phyloP scores from a whole-genome alignment of 53 echinoderm and acorn worm species.

The Actinopyga echinites region DNA sequence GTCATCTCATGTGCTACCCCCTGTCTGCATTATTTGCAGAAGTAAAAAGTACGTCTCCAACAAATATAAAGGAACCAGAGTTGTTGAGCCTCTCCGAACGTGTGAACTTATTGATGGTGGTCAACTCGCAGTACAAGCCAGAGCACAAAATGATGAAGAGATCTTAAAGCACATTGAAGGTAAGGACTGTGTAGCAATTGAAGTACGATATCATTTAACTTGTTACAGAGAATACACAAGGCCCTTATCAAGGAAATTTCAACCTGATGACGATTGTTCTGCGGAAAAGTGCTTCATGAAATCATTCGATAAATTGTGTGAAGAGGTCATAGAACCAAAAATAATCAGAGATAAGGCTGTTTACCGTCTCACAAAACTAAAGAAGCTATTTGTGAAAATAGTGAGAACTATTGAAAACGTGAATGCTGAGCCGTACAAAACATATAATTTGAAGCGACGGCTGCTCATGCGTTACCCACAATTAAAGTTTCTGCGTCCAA shows the following conservation, averaged over 20 bases:
- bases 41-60: not conserved
- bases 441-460: constrained; percentile 3
- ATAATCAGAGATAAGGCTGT: constrained; percentile 27
- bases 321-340: constrained; percentile 36
- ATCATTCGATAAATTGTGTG: constrained; percentile 41
- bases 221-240: constrained; percentile 40
- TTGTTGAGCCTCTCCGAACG: constrained; percentile 31
- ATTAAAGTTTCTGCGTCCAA: constrained; percentile 17
- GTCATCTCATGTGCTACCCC: not conserved
- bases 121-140: constrained; percentile 5
- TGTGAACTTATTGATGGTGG: constrained; percentile 49
- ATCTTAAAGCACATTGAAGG: constrained; percentile 37
- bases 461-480: constrained; percentile 7
- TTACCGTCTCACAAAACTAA: constrained; percentile 16
- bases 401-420: not conserved
- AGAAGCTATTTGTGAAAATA: constrained; percentile 33
- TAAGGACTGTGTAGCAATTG: constrained; percentile 42
- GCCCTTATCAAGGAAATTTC: constrained; percentile 21
- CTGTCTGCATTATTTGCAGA: not conserved
- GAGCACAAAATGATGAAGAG: constrained; percentile 13
- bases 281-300: constrained; percentile 14
- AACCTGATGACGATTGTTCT: not conserved
- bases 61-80: constrained; percentile 39
- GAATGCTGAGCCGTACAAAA: constrained; percentile 2
- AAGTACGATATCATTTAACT: constrained; percentile 32